Base-by-base conservation (phyloP, 2,113 vertebrate genomes). In the Atlantisia rogersi region DNA sequence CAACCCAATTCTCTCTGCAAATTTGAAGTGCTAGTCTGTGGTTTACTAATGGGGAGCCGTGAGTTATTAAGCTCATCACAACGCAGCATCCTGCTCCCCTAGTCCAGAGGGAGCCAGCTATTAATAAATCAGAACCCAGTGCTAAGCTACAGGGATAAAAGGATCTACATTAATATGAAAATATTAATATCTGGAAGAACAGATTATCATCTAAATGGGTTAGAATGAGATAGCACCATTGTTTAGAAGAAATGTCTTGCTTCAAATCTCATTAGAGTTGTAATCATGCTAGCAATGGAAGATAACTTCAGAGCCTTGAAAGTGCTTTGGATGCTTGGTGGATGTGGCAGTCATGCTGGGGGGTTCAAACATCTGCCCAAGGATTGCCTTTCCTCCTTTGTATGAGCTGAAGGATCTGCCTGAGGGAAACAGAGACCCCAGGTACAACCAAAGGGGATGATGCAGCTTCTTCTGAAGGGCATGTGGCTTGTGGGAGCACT, bases 61-160 rank as follows among this genome's bases (percentile, higher is more conserved):
- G 76, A 94, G 71, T 83, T 90, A 53, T 67, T 91, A 94, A 96
- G 76, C 69, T 92, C 84, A 75, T 95, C 70, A 63, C 68, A 88
- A 68, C 4, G 0, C 77, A 78, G 80, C 80, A 83, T 95, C 83
- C 65, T 89, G 82, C 88, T 92, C 74, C 67, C 73, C 19, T 29
- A 71, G 56, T 88, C 75, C 94, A 63, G 94, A 78, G 86, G 86
- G 94, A 95, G 62, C 40, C 76, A 83, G 64, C 86, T 95, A 94
- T 95, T 94, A 96, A 96, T 97, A 95, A 93, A 95, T 94, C 83
- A 96, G 77, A 94, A 85, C 63, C 78, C 48, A 63, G 53, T 75
- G 40, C 52, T 81, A 77, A 96, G 88, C 79, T 86, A 68, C 58
- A 68, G 62, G 64, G 70, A 92, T 96, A 82, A 95, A 92, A 96